Conservation (phyloP, 1,140 invertebrate species). For the Nylanderia fulva region DNA sequence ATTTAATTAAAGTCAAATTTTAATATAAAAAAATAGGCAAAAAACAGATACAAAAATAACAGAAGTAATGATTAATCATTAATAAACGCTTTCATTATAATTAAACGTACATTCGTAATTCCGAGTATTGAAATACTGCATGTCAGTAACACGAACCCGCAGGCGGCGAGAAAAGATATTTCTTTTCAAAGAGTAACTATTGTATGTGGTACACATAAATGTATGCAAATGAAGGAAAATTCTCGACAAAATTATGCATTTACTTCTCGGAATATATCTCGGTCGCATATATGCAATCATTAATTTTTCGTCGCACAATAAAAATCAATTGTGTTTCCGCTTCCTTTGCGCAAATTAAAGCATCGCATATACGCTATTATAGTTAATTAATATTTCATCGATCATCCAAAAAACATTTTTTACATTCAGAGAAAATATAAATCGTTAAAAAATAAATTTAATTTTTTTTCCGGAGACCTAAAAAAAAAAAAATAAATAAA, state of each 20-base stretch:
- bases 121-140: background rate
- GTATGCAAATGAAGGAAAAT: conserved; percentile 54
- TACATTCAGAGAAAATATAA: too few relatives aligned
- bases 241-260: conserved; percentile 38
- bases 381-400: too few relatives aligned
- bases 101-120: background rate
- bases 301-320: background rate
- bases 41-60: too few relatives aligned
- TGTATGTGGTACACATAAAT: background rate
- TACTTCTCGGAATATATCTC: conserved; percentile 3
- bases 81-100: too few relatives aligned
- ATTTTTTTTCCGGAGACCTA: too few relatives aligned
- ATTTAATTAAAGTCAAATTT: background rate
- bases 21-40: background rate
- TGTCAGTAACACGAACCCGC: background rate
- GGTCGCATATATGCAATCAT: conserved; percentile 15
- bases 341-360: too few relatives aligned
- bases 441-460: too few relatives aligned
- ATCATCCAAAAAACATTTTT: too few relatives aligned
- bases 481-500: too few relatives aligned
- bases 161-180: background rate
- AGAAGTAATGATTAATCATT: background rate
- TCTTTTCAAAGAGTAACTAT: conserved; percentile 11
- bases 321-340: too few relatives aligned
- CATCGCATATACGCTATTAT: too few relatives aligned